Base-by-base conservation (phyloP, 2,797 vertebrate species). In the Podarcis lilfordi region DNA sequence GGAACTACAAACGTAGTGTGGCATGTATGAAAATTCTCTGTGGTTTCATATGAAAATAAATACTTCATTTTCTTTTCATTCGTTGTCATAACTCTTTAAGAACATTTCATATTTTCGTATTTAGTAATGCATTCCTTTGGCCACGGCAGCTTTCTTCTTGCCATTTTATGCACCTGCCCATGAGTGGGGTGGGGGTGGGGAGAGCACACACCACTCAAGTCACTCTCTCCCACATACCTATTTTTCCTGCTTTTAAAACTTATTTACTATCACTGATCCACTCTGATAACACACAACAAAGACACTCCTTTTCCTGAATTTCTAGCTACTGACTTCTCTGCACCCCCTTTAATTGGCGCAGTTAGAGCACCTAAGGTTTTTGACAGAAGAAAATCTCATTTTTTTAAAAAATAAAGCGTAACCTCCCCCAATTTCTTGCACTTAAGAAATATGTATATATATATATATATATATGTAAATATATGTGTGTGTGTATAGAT, bases 381-480 rank as follows among this genome's bases (percentile, higher is more conserved):
- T 71, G 37, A 77, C 0, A 86, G 78, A 89, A 92, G 50, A 92
- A 81, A 93, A 77, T 0, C 61, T 64, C 21, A 19, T 64, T 64
- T 64, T 61, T 64, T 86, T 55, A 83, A 84, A 89, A 93, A 91
- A 11, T 27, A 86, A 61, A 83, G 61, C 80, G 89, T 93, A 80
- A 87, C n/a, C n/a, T 10, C 89, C 72, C 88, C 89, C 69, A 69
- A 82, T 66, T 55, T 86, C 69, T 92, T 88, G 88, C 72, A n/a
- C 0, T 79, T 91, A 96, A 96, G 92, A 96, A 96, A 93, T 91
- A 90, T 61, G 29, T 91, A 87, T 83, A 86, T 93, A 92, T 88
- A 88, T 93, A 92, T 88, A 88, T 90, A 91, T 50, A 29, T 92
- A 86, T 11, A 17, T 69, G 89, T 88, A 90, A 93, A 86, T 84